These are phyloP conservation scores for Actinemys pallida DNA, from an alignment of 2,113 vertebrate species.

Conservation along the genomic window DNA sequence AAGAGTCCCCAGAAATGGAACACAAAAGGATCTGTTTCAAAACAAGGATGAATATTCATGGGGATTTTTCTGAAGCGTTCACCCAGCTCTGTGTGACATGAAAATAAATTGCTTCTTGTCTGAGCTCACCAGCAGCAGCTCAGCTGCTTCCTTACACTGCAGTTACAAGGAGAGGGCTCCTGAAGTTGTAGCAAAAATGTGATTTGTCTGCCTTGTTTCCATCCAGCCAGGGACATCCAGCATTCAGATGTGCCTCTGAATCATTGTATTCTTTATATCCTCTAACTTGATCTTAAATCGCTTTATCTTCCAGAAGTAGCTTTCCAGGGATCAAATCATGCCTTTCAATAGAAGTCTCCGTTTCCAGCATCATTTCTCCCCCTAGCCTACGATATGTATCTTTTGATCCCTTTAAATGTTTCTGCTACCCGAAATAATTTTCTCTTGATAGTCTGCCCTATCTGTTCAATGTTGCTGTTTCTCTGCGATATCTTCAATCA, in stretches of 20 bases:
- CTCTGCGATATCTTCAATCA: constrained; percentile 7
- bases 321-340: not conserved
- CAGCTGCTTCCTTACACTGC: not conserved
- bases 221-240: not conserved
- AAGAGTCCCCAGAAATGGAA: not conserved
- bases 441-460: not conserved
- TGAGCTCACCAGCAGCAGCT: not conserved
- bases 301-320: not conserved
- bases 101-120: not conserved
- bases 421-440: not conserved
- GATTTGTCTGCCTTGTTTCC: not conserved
- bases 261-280: not conserved
- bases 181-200: not conserved
- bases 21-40: not conserved
- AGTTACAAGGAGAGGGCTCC: not conserved
- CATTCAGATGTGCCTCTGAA: not conserved
- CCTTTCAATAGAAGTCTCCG: not conserved
- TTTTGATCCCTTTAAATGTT: constrained; percentile 13
- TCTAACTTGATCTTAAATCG: not conserved
- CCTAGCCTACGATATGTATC: not conserved
- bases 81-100: not conserved
- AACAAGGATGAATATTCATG: not conserved
- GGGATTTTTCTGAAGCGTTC: not conserved
- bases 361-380: not conserved
- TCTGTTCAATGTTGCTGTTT: not conserved